phyloP scores from a whole-genome alignment of 1,140 invertebrate genomes.

The Octopus bimaculoides region DNA sequence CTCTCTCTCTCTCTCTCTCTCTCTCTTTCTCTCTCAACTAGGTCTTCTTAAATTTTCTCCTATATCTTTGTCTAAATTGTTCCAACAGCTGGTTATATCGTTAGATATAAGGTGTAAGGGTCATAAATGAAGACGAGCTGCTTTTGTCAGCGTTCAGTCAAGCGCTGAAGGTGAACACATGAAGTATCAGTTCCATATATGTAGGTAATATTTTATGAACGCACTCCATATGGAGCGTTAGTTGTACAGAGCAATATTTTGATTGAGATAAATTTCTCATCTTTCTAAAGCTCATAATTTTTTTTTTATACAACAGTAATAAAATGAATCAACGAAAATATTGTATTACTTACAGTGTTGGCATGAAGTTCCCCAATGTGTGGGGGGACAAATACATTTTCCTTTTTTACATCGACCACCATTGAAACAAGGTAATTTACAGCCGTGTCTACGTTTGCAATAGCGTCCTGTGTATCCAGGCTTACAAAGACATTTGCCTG shows the following conservation, averaged over 20 bases:
- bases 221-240: not conserved
- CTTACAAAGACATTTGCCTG: slow-evolving; percentile 47
- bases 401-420: slow-evolving; percentile 42
- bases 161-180: not conserved
- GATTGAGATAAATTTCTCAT: not conserved
- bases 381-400: slow-evolving; percentile 44
- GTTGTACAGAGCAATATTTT: not conserved
- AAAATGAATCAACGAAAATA: not conserved
- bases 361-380: slow-evolving; percentile 40
- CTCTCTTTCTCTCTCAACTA: too few relatives aligned
- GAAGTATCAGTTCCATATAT: not conserved
- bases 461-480: slow-evolving; percentile 44
- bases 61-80: too few relatives aligned
- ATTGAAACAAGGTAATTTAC: slow-evolving; percentile 43
- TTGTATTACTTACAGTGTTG: slow-evolving; percentile 42
- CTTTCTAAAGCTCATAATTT: not conserved
- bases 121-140: too few relatives aligned
- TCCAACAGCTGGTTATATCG: too few relatives aligned
- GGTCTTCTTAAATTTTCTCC: too few relatives aligned
- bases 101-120: too few relatives aligned
- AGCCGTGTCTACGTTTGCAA: slow-evolving; percentile 39
- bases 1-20: too few relatives aligned
- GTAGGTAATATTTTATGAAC: not conserved
- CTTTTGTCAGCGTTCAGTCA: too few relatives aligned
- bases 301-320: not conserved